These are phyloP conservation scores for Xenopus borealis DNA, from an alignment of 2,113 vertebrate genomes.

Conservation along the genomic window DNA sequence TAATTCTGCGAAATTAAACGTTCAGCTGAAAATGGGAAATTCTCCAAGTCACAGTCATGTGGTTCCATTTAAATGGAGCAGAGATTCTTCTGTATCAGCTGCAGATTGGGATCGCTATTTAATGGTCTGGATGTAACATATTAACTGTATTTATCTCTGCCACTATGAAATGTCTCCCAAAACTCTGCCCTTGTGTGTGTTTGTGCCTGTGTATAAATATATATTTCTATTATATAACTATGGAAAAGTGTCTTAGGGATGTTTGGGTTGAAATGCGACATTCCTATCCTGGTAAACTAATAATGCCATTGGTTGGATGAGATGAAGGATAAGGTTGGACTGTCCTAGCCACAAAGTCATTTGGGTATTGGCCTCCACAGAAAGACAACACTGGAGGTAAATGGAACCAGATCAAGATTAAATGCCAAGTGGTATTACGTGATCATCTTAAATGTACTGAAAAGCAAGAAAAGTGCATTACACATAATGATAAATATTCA, in stretches of 20 bases:
- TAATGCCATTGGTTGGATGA: slow-evolving; percentile 26
- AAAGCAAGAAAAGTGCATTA: slow-evolving; percentile 28
- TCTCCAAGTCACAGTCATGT: slow-evolving; percentile 56
- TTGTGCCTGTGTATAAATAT: not conserved
- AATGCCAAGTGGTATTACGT: slow-evolving; percentile 21
- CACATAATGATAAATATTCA: slow-evolving; percentile 31
- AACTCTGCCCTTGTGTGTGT: not conserved
- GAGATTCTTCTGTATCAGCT: slow-evolving; percentile 57
- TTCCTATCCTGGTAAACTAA: slow-evolving; percentile 2
- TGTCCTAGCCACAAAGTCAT: slow-evolving; percentile 16
- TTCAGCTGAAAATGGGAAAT: slow-evolving; percentile 65
- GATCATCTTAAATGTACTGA: slow-evolving; percentile 39
- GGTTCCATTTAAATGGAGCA: slow-evolving; percentile 56
- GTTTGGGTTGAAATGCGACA: no score
- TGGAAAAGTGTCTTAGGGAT: no score
- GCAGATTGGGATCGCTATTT: slow-evolving; percentile 48
- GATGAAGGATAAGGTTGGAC: slow-evolving; percentile 16
- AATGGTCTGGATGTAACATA: slow-evolving; percentile 43
- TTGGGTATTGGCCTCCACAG: slow-evolving; percentile 3
- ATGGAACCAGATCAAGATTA: slow-evolving; percentile 42
- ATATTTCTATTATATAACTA: no score
- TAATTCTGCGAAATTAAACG: slow-evolving; percentile 76
- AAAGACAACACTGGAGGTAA: slow-evolving; percentile 40
- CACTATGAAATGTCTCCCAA: slow-evolving; percentile 44
- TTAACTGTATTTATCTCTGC: slow-evolving; percentile 61